These are phyloP conservation scores for Manduca sexta DNA, from an alignment of 1,140 invertebrate genomes.

Conservation along the genomic window DNA sequence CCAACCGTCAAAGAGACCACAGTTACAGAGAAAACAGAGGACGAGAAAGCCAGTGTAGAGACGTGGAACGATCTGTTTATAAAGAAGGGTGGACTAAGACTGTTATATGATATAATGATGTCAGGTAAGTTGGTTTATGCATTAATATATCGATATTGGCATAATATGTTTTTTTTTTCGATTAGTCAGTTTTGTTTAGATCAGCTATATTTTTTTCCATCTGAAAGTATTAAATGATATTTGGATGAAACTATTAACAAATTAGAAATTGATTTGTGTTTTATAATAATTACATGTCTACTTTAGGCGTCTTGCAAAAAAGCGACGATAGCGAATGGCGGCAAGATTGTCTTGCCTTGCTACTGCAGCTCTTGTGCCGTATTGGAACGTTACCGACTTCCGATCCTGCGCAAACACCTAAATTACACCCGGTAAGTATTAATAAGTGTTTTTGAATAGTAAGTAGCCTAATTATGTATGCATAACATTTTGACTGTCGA, in stretches of 20 bases:
- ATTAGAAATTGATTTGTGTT: no score
- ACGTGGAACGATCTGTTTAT: slow-evolving; percentile 88
- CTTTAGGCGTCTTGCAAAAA: slow-evolving; percentile 77
- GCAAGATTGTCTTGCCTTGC: slow-evolving; percentile 91
- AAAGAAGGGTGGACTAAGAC: slow-evolving; percentile 87
- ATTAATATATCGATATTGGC: no score
- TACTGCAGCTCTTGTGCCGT: slow-evolving; percentile 89
- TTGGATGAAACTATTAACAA: no score
- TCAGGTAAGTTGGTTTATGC: slow-evolving; percentile 75
- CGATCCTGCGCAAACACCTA: slow-evolving; percentile 48
- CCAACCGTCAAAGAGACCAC: slow-evolving; percentile 38
- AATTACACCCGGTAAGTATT: slow-evolving; percentile 51
- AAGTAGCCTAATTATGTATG: neutral
- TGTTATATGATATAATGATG: slow-evolving; percentile 94
- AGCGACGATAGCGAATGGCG: slow-evolving; percentile 91
- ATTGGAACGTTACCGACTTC: slow-evolving; percentile 81
- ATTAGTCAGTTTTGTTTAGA: no score
- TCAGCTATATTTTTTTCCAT: no score
- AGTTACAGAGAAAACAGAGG: slow-evolving; percentile 49
- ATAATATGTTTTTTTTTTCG: no score
- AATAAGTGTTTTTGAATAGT: neutral
- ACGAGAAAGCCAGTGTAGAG: slow-evolving; percentile 60
- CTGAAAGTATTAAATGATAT: no score
- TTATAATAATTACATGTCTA: no score
- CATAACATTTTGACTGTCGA: no score